Conservation (phyloP, 2,113 vertebrate genomes). For the Cryptotis parvus region DNA sequence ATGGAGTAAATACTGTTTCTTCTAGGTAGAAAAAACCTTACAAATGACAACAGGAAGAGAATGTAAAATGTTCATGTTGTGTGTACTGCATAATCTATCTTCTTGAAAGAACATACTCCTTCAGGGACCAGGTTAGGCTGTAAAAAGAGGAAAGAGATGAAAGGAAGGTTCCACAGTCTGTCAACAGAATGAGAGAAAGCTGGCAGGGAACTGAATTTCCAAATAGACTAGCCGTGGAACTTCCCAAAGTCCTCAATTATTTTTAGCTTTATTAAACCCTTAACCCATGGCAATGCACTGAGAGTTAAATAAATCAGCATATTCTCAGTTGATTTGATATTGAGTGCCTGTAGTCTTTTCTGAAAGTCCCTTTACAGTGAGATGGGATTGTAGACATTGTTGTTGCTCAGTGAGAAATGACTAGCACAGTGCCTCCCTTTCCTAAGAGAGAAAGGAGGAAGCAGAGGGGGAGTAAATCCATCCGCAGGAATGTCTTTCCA, state of each 20-base stretch:
- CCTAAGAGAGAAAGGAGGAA: conserved; percentile 70
- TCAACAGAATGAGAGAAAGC: conserved; percentile 83
- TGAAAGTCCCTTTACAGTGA: conserved; percentile 75
- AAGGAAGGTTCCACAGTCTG: conserved; percentile 85
- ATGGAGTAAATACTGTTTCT: conserved; percentile 68
- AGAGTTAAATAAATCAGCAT: conserved; percentile 82
- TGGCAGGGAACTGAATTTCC: conserved; percentile 81
- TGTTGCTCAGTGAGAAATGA: conserved; percentile 76
- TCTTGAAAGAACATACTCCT: conserved; percentile 86
- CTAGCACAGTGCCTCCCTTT: conserved; percentile 77
- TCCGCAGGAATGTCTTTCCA: conserved; percentile 51
- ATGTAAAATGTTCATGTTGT: conserved; percentile 82
- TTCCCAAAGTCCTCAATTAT: conserved; percentile 81
- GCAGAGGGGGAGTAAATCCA: conserved; percentile 59
- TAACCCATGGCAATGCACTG: conserved; percentile 74
- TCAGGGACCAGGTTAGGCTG: conserved; percentile 84
- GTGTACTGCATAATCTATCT: conserved; percentile 84
- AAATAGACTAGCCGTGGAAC: conserved; percentile 77
- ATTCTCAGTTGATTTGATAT: conserved; percentile 77
- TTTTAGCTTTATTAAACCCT: conserved; percentile 84
- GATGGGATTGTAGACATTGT: conserved; percentile 63
- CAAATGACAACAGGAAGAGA: conserved; percentile 83
- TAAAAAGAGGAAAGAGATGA: conserved; percentile 87
- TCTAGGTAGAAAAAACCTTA: conserved; percentile 81
- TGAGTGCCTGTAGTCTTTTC: conserved; percentile 70